Evolutionary conservation across 2,888 invertebrate genomes (phyloP).

Genomic region (Prosapia bicincta): DNA sequence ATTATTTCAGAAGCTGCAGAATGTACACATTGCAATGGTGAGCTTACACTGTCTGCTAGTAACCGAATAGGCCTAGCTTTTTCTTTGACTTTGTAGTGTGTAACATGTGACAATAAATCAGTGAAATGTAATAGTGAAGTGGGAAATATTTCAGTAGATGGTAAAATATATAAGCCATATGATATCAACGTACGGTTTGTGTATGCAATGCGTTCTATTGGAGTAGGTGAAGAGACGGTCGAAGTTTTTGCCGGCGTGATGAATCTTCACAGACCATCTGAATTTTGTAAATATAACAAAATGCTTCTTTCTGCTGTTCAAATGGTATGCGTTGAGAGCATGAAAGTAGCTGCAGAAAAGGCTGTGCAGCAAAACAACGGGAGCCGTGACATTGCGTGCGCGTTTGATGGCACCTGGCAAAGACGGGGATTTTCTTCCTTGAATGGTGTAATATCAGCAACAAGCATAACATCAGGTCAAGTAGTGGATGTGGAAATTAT

Average conservation of each 20-base stretch:
- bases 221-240: conserved; percentile 16
- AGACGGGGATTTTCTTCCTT: conserved; percentile 19
- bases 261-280: conserved; percentile 13
- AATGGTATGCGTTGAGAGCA: conserved; percentile 10
- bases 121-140: no score
- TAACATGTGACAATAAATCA: no score
- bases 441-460: conserved; percentile 18
- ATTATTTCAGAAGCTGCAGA: no score
- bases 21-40: no score
- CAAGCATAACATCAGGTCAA: conserved; percentile 3
- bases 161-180: not conserved
- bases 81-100: no score
- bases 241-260: conserved; percentile 6
- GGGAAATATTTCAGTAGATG: no score
- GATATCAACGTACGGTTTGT: conserved; percentile 15
- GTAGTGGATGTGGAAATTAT: conserved; percentile 1
- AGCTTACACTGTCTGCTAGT: no score
- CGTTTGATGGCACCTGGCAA: conserved; percentile 25
- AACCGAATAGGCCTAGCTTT: no score
- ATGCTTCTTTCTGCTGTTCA: not conserved
- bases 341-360: conserved; percentile 17
- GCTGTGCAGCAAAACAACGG: conserved; percentile 16
- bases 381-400: conserved; percentile 13
- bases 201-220: conserved; percentile 15
- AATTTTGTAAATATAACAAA: conserved; percentile 18